A percentile compares a stretch with the other conserved stretches of the same genome.
phyloP scores from a whole-genome alignment of 2,113 vertebrate genomes.

The Ailurus styani region DNA sequence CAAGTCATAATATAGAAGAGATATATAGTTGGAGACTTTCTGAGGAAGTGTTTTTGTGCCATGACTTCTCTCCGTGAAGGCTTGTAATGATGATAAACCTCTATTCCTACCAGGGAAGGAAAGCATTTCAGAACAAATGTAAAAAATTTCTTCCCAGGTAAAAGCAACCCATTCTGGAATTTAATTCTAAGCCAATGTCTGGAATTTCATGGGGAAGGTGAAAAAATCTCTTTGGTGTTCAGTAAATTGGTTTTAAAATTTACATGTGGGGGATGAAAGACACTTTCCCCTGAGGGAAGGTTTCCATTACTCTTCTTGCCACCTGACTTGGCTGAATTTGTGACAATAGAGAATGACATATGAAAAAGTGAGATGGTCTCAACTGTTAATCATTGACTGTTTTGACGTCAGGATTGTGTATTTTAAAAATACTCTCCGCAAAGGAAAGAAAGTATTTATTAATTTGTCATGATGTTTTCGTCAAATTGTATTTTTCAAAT shows the following conservation, averaged over 20 bases:
- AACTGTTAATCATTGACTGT: not conserved
- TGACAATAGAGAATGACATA: not conserved
- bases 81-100: slow-evolving; percentile 65
- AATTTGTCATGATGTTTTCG: not conserved
- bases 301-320: not conserved
- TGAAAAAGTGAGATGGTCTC: not conserved
- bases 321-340: not conserved
- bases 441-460: not conserved
- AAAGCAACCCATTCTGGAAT: not conserved
- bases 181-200: slow-evolving; percentile 30
- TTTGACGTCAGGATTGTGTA: not conserved
- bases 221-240: not conserved
- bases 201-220: slow-evolving; percentile 31
- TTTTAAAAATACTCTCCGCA: not conserved
- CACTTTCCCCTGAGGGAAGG: not conserved
- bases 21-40: not conserved
- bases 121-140: slow-evolving; percentile 24
- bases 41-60: slow-evolving; percentile 27
- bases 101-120: slow-evolving; percentile 31
- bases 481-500: not conserved
- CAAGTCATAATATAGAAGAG: not conserved
- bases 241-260: slow-evolving; percentile 45
- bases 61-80: slow-evolving; percentile 48
- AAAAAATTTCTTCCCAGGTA: not conserved
- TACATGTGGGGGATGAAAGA: not conserved